Base-by-base conservation (phyloP, 2,888 invertebrate genomes). In the Achlya flavicornis region DNA sequence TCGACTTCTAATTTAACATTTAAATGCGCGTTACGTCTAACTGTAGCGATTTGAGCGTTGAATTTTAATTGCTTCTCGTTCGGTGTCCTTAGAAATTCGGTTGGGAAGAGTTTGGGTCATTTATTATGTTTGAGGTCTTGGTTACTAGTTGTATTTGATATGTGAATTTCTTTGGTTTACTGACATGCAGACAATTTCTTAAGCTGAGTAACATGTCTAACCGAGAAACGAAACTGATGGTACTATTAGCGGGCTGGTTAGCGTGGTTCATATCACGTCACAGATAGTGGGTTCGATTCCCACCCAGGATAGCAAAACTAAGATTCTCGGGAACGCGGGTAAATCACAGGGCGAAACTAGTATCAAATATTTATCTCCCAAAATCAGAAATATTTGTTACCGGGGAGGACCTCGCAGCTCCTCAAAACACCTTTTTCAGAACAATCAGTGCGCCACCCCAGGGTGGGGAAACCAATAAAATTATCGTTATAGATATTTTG, bases 401-500 rank as follows among this genome's bases (percentile, higher is more conserved):
- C 6, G n/a, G n/a, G n/a, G n/a, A n/a, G n/a, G n/a, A 6, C 46
- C 46, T 14, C 10, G 0, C 38, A 38, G 41, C 46, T 46, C 6
- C 46, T 46, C 6, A 46, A 46, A 46, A 46, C 14, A 43, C 46
- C 46, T 46, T 46, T 46, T n/a, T 46, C 6, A n/a, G n/a, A 46
- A 12, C 12, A 14, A 43, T 43, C 43, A 43, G 14, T 14, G 14
- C n/a, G n/a, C n/a, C 3, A n/a, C 46, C 14, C 46, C n/a, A 26
- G n/a, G 46, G 12, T 64, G 61, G 53, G 63, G 61, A 64, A 61
- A 61, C 71, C 75, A 75, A 77, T 77, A 73, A 75, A 77, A 74
- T 75, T 74, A 73, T 77, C 67, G 71, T 75, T 74, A 73, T 43
- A 35, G 63, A 59, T n/a, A 53, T 53, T 19, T 16, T 62, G 38